Base-by-base conservation (phyloP, 2,113 vertebrate genomes). In the Cheilinus undulatus region DNA sequence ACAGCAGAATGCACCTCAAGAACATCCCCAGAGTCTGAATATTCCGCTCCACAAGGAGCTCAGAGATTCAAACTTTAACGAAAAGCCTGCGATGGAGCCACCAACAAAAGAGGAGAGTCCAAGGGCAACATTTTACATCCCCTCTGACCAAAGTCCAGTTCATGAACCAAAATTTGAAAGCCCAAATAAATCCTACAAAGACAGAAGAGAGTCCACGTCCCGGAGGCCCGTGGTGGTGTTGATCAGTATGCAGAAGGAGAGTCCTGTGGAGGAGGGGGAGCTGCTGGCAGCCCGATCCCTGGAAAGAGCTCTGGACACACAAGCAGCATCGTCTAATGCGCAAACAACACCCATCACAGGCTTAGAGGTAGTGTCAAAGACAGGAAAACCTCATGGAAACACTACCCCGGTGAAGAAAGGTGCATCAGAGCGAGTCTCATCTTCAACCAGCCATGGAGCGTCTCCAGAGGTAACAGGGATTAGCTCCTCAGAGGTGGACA, bases 91-190 rank as follows among this genome's bases (percentile, higher is more conserved):
- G 46, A 51, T 30, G 7, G 73, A 82, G 85, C 67, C 62, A 6
- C 69, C 48, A 40, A 30, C 9, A 23, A 58, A 48, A 34, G 19
- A 56, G 34, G 80, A 88, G 56, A 93, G 63, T 73, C 94, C 88
- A 17, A 92, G 95, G 12, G 96, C 97, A 0, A 98, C 94, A 1
- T 98, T 99, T 92, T 98, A 97, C 10, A 62, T 96, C 50, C 92
- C 96, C 4, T 92, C 93, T 3, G 94, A 93, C 81, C 95, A 95
- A 49, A 91, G 86, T 67, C 86, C 82, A 15, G 19, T 83, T 36
- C 73, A 82, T 40, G 50, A 86, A 49, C 61, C 73, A 4, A 84
- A 74, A 70, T 73, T 17, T 1, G 78, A 86, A 69, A 87, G 71
- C 49, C 83, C 89, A 12, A 54, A 63, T 17, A 92, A 78, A 71